Base-by-base conservation (phyloP, 1,140 invertebrate genomes). In the Physella acuta region DNA sequence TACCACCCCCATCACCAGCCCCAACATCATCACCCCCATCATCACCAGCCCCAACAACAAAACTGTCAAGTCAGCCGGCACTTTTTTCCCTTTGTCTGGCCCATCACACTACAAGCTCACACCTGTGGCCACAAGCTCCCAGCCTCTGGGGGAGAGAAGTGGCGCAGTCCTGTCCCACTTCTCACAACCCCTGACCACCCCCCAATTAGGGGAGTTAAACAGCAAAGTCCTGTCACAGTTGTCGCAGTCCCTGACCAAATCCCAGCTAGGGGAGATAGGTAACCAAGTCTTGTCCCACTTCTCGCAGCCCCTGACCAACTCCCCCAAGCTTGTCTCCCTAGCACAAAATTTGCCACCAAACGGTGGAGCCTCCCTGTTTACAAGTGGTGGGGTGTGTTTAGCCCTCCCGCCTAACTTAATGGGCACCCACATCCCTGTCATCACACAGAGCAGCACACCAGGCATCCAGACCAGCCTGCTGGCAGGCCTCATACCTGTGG, bases 51-150 rank as follows among this genome's bases (percentile, higher is more conserved):
- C 66, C 24, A 37, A 60, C 17, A 70, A n/a, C 33, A 78, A 78
- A 61, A 78, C 62, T 36, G 92, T 94, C 87, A 95, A 93, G 90
- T 92, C 93, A 85, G 90, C 92, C 79, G 93, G 94, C 84, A 95
- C 93, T 85, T 95, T 93, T 88, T 95, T 93, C 87, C 94, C 94
- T 79, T 89, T 94, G 76, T 93, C 92, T 33, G 55, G 56, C 28
- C 5, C 61, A 17, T 31, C 69, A 14, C 36, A 37, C n/a, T 37
- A 26, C 30, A 39, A 64, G n/a, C 1, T 56, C 30, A 51, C 17
- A 24, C 36, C 59, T 20, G 2, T 65, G 14, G 11, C 34, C 2
- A 52, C 66, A 26, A 4, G 14, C 36, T 33, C 68, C 17, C n/a
- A n/a, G n/a, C n/a, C n/a, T n/a, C 24, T 2, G 8, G 11, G 1